Evolutionary conservation across 2,113 vertebrate genomes (phyloP).

Genomic region (Sialia sialis): DNA sequence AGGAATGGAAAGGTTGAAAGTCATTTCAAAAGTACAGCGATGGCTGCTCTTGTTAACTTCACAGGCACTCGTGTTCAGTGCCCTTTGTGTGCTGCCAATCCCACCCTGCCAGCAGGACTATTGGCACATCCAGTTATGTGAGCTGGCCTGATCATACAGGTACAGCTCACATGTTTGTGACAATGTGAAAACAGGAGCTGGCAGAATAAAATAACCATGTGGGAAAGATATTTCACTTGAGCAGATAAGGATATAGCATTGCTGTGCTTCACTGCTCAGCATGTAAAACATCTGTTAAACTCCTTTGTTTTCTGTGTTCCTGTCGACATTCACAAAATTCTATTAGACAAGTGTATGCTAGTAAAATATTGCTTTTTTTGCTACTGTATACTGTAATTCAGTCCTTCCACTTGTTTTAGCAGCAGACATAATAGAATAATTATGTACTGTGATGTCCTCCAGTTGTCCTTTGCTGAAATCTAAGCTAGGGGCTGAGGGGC

Average conservation of each 20-base stretch:
- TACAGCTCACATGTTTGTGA: not conserved
- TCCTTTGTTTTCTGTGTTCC: not conserved
- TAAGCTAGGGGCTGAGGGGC: not conserved
- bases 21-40: not conserved
- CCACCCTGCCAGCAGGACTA: accelerated
- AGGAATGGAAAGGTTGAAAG: not conserved
- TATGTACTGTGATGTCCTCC: conserved; percentile 23
- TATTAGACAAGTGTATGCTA: not conserved
- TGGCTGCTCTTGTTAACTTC: accelerated
- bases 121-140: not conserved
- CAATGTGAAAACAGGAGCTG: not conserved
- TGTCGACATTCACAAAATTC: conserved; percentile 23
- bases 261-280: not conserved
- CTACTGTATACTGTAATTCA: not conserved
- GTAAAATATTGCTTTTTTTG: conserved; percentile 22
- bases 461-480: conserved; percentile 52
- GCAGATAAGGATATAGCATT: not conserved
- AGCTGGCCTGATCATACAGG: not conserved
- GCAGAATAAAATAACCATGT: not conserved
- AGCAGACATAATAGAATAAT: not conserved
- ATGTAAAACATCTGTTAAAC: not conserved
- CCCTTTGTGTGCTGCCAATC: not conserved
- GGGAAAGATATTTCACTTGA: not conserved
- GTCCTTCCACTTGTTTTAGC: conserved; percentile 48
- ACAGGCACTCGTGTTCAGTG: not conserved